Conservation (phyloP, 2,797 vertebrate genomes). For the Anniella stebbinsi region DNA sequence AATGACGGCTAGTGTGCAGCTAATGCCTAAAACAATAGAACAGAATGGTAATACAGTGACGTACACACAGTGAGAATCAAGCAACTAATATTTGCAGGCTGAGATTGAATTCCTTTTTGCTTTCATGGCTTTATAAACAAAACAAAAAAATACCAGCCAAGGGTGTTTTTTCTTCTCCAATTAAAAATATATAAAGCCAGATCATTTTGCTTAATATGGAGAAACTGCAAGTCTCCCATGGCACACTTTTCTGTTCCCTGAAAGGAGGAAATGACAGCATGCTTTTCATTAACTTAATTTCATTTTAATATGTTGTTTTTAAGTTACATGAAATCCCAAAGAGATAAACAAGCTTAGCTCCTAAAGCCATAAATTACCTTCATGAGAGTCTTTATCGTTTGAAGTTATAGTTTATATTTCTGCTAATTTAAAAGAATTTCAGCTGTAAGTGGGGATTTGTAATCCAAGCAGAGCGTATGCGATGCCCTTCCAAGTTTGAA, state of each 20-base stretch:
- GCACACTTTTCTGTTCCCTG: conserved; percentile 39
- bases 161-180: neutral
- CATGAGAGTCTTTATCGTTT: conserved; percentile 22
- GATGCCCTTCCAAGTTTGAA: conserved; percentile 51
- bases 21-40: conserved; percentile 2
- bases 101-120: neutral
- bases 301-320: conserved; percentile 65
- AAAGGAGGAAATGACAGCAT: neutral
- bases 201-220: neutral
- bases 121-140: neutral
- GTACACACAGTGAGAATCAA: neutral
- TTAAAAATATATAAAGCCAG: conserved; percentile 21
- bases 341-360: conserved; percentile 57
- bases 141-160: too few species aligned
- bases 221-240: conserved; percentile 38
- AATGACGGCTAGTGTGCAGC: neutral
- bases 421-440: conserved; percentile 67
- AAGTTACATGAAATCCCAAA: conserved; percentile 63
- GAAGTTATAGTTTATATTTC: conserved; percentile 55
- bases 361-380: conserved; percentile 61
- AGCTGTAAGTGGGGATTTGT: conserved; percentile 60
- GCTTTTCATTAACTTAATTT: conserved; percentile 66
- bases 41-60: neutral
- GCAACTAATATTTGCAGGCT: neutral
- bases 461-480: conserved; percentile 55